Evolutionary conservation across 2,888 invertebrate genomes (phyloP).

Genomic region (Agriotes lineatus): DNA sequence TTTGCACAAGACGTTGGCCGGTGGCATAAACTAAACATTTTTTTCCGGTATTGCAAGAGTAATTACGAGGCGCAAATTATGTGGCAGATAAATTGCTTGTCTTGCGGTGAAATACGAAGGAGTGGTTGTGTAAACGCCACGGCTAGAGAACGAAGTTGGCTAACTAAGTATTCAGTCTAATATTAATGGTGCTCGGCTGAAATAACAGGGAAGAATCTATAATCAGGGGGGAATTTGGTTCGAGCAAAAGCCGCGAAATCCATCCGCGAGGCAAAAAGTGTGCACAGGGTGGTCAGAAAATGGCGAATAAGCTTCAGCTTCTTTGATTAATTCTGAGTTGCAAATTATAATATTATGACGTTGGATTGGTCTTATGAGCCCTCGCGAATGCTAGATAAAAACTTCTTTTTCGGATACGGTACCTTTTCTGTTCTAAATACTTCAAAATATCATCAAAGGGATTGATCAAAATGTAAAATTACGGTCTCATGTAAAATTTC

Average conservation of each 20-base stretch:
- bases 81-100: constrained; percentile 41
- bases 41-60: constrained; percentile 29
- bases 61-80: constrained; percentile 41
- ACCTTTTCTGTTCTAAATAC: no score
- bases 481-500: no score
- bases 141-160: constrained; percentile 32
- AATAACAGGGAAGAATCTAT: constrained; percentile 17
- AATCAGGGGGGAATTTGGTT: neutral
- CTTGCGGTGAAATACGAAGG: constrained; percentile 35
- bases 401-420: no score
- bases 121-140: constrained; percentile 40
- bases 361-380: no score
- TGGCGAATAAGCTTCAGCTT: no score
- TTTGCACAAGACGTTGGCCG: neutral
- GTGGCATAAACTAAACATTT: constrained; percentile 19
- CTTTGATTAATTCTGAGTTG: no score
- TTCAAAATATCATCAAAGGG: no score
- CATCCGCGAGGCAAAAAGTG: neutral
- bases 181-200: constrained; percentile 31
- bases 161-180: constrained; percentile 34
- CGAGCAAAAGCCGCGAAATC: neutral
- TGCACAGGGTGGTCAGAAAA: no score
- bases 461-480: no score
- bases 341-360: no score
- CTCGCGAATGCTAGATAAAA: no score